Percentiles rank a stretch among this genome's conserved stretches.
Conservation (phyloP, 2,113 vertebrate species). For the Mungos mungo region DNA sequence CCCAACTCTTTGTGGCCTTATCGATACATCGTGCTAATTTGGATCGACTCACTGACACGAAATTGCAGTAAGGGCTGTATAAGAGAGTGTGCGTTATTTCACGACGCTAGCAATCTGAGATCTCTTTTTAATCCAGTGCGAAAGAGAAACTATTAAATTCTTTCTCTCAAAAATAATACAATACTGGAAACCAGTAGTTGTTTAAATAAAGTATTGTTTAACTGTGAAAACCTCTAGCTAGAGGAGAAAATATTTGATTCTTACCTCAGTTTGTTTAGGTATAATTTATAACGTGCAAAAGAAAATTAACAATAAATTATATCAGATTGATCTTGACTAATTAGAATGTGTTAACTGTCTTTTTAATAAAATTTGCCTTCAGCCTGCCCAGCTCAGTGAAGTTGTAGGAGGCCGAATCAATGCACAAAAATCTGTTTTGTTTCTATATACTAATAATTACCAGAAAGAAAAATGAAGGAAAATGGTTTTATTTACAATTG, state of each 20-base stretch:
- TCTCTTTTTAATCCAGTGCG: neutral
- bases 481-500: neutral
- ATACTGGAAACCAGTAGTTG: neutral
- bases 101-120: neutral
- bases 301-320: neutral
- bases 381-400: neutral
- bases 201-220: slow-evolving; percentile 3
- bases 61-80: neutral
- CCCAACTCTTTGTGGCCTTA: neutral
- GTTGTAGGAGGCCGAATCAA: neutral
- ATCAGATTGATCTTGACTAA: neutral
- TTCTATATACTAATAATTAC: neutral
- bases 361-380: neutral
- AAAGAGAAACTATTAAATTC: neutral
- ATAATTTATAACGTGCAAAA: neutral
- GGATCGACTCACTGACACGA: neutral
- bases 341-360: neutral
- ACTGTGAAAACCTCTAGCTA: neutral
- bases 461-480: neutral
- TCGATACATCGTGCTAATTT: neutral
- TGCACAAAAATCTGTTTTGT: neutral
- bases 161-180: neutral
- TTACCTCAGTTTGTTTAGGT: neutral
- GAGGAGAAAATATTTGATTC: neutral
- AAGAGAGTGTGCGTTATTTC: neutral